These are phyloP conservation scores for Acestrorhynchus altus DNA, from an alignment of 2,797 vertebrate species.

Conservation along the genomic window DNA sequence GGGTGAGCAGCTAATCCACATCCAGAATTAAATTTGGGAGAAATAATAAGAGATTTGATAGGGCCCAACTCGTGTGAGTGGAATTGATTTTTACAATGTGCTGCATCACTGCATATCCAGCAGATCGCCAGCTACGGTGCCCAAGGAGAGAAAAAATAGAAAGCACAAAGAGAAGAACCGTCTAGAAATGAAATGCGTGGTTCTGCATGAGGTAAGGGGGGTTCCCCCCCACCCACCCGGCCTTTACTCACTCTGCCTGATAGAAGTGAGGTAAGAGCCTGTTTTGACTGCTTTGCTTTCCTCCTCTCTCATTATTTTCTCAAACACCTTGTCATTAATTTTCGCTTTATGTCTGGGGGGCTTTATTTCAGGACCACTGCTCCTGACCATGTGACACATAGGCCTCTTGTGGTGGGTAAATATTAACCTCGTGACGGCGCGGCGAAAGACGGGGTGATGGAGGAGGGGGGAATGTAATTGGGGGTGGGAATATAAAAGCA, in stretches of 20 bases:
- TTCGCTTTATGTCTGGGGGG: neutral
- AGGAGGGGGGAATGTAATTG: conserved; percentile 20
- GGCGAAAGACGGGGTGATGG: neutral
- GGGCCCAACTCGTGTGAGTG: no score
- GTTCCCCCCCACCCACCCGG: conserved; percentile 4
- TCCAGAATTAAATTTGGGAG: no score
- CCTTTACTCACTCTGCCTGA: conserved; percentile 22
- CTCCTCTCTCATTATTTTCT: conserved; percentile 12
- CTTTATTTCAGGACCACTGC: conserved; percentile 20
- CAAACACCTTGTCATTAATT: conserved; percentile 20
- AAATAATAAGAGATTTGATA: no score
- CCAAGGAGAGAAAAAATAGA: neutral
- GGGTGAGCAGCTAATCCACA: no score
- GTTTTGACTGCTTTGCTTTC: neutral
- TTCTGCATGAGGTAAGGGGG: conserved; percentile 13
- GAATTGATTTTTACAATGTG: no score
- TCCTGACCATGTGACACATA: neutral
- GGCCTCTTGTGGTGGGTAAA: conserved; percentile 28
- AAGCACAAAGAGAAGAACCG: neutral
- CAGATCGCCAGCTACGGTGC: neutral
- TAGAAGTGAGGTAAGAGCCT: neutral
- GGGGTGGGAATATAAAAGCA: conserved; percentile 42
- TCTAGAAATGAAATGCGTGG: neutral
- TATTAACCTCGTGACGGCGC: conserved; percentile 20
- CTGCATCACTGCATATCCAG: no score